phyloP scores from a whole-genome alignment of 2,888 invertebrate genomes.

The Hipparchia semele region DNA sequence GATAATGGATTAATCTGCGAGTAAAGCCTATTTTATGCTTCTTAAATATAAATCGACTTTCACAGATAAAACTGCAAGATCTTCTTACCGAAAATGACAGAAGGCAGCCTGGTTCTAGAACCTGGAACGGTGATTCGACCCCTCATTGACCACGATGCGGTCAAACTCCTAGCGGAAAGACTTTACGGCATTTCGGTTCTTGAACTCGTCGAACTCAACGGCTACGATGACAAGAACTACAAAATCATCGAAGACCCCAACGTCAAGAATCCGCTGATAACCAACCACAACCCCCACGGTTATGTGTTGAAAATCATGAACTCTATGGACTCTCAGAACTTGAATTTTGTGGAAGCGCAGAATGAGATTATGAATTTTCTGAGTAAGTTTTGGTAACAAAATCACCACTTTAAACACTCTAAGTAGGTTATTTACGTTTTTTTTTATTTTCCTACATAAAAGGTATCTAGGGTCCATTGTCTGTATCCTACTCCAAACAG shows the following conservation, averaged over 20 bases:
- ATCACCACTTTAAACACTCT: no score
- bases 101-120: conserved; percentile 51
- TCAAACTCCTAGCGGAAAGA: conserved; percentile 77
- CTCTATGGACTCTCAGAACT: conserved; percentile 89
- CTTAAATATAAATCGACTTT: not conserved
- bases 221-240: conserved; percentile 92
- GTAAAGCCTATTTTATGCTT: no score
- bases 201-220: conserved; percentile 85
- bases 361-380: conserved; percentile 88
- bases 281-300: conserved; percentile 81
- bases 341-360: conserved; percentile 87
- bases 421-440: no score
- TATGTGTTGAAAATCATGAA: conserved; percentile 94
- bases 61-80: not conserved
- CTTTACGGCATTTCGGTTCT: conserved; percentile 85
- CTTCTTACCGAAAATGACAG: conserved; percentile 24
- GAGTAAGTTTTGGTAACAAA: conserved; percentile 71
- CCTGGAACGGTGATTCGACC: conserved; percentile 84
- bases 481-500: no score
- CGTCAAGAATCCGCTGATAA: conserved; percentile 84
- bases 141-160: conserved; percentile 75
- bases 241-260: conserved; percentile 83
- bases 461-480: no score
- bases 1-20: no score
- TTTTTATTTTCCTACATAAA: no score